These are phyloP conservation scores for Paradisaea rubra DNA, from an alignment of 2,113 vertebrate species.

Conservation along the genomic window DNA sequence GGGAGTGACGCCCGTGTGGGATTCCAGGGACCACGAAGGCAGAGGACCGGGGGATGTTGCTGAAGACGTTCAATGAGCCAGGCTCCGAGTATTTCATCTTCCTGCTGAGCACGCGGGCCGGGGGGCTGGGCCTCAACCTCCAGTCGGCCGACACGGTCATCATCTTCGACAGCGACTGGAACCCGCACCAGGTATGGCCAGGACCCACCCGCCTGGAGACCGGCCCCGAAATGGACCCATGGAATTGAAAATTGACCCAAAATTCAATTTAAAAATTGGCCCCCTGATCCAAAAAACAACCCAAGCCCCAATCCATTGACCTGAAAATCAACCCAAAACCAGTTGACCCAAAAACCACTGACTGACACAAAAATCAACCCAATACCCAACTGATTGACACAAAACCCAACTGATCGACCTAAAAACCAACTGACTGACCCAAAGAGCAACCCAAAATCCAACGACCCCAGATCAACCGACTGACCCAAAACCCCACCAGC, in stretches of 20 bases:
- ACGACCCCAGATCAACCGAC: accelerated
- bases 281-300: neutral
- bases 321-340: neutral
- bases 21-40: constrained; percentile 89
- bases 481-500: neutral
- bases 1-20: accelerated
- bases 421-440: neutral
- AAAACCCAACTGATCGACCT: neutral
- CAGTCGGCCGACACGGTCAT: constrained; percentile 95
- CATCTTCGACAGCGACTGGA: constrained; percentile 98
- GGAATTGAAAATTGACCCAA: neutral
- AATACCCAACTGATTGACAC: no score
- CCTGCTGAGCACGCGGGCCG: constrained; percentile 91
- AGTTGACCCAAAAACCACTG: neutral
- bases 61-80: constrained; percentile 93
- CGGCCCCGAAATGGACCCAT: accelerated
- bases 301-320: neutral
- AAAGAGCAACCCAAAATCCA: neutral
- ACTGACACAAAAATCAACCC: neutral
- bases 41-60: constrained; percentile 90
- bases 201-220: accelerated
- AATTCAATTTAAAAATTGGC: accelerated
- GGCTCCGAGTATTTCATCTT: constrained; percentile 92
- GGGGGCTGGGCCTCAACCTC: constrained; percentile 90
- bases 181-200: constrained; percentile 87